A percentile compares a stretch with the other conserved stretches of the same genome.
These are phyloP conservation scores for Psophia crepitans DNA, from an alignment of 2,113 vertebrate species.

Conservation along the genomic window DNA sequence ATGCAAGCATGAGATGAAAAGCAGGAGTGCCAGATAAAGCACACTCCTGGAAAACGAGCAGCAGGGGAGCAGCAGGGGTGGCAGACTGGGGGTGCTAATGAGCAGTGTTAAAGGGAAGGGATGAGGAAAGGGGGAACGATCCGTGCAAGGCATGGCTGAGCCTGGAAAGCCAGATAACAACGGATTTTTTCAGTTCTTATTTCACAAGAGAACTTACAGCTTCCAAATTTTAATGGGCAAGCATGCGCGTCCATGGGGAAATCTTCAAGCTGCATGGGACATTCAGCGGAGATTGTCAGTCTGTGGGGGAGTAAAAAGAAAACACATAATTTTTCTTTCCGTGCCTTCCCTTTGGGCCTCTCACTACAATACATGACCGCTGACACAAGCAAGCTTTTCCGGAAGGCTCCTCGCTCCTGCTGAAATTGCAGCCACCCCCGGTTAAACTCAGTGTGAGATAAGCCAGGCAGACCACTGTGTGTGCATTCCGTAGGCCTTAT, in stretches of 20 bases:
- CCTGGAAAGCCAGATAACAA: background rate
- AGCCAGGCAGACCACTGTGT: background rate
- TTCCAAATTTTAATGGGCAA: conserved; percentile 97
- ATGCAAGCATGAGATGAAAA: background rate
- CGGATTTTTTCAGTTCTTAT: background rate
- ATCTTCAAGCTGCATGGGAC: conserved; percentile 97
- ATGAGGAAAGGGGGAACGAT: background rate
- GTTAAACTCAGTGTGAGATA: background rate
- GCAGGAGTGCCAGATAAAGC: background rate
- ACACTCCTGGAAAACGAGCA: background rate
- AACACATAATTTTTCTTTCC: background rate
- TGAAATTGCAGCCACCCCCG: background rate
- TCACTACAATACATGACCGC: background rate
- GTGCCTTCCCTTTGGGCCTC: background rate
- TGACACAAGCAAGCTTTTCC: background rate
- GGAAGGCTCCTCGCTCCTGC: background rate
- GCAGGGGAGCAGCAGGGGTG: background rate
- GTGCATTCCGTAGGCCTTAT: background rate
- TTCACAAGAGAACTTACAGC: conserved; percentile 85
- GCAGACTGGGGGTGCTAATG: background rate
- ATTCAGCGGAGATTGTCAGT: conserved; percentile 95
- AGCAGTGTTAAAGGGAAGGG: background rate
- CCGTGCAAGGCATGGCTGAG: background rate
- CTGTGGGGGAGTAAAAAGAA: conserved; percentile 68
- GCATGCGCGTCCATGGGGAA: conserved; percentile 98